These are phyloP conservation scores for Cyrtorhinus lividipennis DNA, from an alignment of 1,140 invertebrate genomes.

Conservation along the genomic window DNA sequence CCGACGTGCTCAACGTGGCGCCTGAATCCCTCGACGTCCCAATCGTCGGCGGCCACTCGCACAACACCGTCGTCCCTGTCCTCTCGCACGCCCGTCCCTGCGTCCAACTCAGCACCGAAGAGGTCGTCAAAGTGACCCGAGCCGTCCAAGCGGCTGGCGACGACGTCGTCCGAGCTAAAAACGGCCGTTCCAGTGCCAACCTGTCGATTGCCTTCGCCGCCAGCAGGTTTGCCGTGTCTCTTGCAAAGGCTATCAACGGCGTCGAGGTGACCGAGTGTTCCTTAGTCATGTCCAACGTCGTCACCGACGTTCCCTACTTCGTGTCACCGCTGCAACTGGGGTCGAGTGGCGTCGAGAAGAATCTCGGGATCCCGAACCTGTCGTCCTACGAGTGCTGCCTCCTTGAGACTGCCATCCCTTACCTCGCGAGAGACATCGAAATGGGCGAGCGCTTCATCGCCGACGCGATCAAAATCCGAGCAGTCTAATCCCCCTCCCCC, in stretches of 20 bases:
- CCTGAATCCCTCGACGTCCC: slow-evolving; percentile 71
- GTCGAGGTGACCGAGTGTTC: slow-evolving; percentile 83
- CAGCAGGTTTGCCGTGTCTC: slow-evolving; percentile 25
- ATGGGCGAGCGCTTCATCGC: slow-evolving; percentile 51
- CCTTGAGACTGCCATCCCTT: slow-evolving; percentile 75
- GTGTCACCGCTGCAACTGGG: slow-evolving; percentile 88
- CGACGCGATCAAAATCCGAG: not conserved
- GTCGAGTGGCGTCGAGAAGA: slow-evolving; percentile 80
- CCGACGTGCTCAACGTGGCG: slow-evolving; percentile 38
- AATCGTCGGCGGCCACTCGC: slow-evolving; percentile 95
- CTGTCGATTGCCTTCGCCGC: slow-evolving; percentile 36
- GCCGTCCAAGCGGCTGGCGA: slow-evolving; percentile 29
- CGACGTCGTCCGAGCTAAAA: slow-evolving; percentile 23
- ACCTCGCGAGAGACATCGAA: slow-evolving; percentile 87
- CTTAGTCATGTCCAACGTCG: slow-evolving; percentile 74
- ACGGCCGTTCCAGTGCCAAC: slow-evolving; percentile 27
- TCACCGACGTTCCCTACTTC: slow-evolving; percentile 81
- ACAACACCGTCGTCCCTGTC: slow-evolving; percentile 92
- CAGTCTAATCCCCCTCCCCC: too few species aligned
- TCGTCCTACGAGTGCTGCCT: slow-evolving; percentile 74
- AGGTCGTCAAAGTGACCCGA: slow-evolving; percentile 26
- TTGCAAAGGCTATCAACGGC: slow-evolving; percentile 13
- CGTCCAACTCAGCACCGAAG: slow-evolving; percentile 47
- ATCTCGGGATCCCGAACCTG: slow-evolving; percentile 84
- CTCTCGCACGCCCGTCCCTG: slow-evolving; percentile 79